A percentile compares a stretch with the other conserved stretches of the same genome.
Evolutionary conservation across 53 echinoderm and acorn worm species (phyloP).

Genomic region (Apostichopus leukothele): DNA sequence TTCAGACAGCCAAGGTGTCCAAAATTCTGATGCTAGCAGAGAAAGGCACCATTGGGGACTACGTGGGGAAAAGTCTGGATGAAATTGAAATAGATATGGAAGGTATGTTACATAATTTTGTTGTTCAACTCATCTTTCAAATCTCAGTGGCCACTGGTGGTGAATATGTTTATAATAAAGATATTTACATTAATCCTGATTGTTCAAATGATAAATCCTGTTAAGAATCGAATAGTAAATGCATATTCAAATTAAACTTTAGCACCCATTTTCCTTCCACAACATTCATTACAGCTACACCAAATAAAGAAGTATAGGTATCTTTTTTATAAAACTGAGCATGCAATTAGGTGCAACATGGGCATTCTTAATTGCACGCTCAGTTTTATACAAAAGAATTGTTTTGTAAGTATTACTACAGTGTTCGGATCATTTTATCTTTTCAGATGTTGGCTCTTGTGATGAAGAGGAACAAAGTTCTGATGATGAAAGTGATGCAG

Average conservation of each 20-base stretch:
- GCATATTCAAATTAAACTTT: background rate
- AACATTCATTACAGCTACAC: background rate
- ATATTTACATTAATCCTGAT: background rate
- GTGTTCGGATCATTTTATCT: background rate
- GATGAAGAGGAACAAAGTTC: background rate
- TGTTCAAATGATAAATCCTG: background rate
- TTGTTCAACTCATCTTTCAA: background rate
- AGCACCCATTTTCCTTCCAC: background rate
- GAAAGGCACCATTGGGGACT: constrained; percentile 38
- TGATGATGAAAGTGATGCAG: background rate
- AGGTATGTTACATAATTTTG: constrained; percentile 21
- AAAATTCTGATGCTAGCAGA: background rate
- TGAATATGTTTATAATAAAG: background rate
- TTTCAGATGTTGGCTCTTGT: constrained; percentile 14
- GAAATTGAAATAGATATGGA: constrained; percentile 46
- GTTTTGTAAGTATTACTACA: background rate
- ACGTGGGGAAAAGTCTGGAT: constrained; percentile 56
- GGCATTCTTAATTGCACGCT: background rate
- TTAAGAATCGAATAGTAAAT: background rate
- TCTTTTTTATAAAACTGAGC: background rate
- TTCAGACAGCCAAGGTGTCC: constrained; percentile 54
- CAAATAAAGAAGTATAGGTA: background rate
- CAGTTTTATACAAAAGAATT: background rate
- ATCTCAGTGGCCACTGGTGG: background rate
- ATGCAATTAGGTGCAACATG: background rate